These are phyloP conservation scores for Atta colombica DNA, from an alignment of 1,140 invertebrate species.

Conservation along the genomic window DNA sequence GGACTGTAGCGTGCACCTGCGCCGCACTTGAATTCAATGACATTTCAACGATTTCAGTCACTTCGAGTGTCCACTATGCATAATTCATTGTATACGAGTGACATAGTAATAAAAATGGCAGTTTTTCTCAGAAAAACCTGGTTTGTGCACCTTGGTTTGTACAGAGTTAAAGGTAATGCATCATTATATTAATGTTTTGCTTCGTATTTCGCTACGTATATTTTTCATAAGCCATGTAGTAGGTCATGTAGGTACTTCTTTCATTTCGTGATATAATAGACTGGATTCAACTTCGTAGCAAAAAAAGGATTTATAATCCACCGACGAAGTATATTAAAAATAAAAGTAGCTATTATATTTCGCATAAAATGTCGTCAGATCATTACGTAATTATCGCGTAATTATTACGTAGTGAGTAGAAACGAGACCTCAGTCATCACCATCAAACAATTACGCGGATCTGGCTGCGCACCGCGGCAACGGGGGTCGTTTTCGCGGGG, in stretches of 20 bases:
- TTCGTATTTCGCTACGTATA: not conserved
- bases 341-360: not conserved
- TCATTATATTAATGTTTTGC: not conserved
- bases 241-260: not conserved
- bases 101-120: conserved; percentile 15
- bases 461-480: conserved; percentile 50
- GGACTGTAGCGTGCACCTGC: conserved; percentile 69
- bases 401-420: conserved; percentile 26
- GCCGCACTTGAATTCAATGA: conserved; percentile 60
- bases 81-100: conserved; percentile 53
- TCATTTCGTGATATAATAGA: not conserved
- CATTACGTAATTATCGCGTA: conserved; percentile 58
- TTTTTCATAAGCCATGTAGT: not conserved
- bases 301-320: not conserved
- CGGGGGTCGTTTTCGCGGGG: conserved; percentile 69
- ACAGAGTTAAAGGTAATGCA: not conserved
- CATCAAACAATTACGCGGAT: conserved; percentile 71
- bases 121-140: not conserved
- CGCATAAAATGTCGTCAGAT: not conserved
- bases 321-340: not conserved
- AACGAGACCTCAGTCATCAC: not conserved
- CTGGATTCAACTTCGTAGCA: not conserved
- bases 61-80: conserved; percentile 44
- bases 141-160: not conserved
- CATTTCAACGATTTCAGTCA: conserved; percentile 66